Evolutionary conservation across 2,888 invertebrate species (phyloP).

Genomic region (Eumerus sabulonum): DNA sequence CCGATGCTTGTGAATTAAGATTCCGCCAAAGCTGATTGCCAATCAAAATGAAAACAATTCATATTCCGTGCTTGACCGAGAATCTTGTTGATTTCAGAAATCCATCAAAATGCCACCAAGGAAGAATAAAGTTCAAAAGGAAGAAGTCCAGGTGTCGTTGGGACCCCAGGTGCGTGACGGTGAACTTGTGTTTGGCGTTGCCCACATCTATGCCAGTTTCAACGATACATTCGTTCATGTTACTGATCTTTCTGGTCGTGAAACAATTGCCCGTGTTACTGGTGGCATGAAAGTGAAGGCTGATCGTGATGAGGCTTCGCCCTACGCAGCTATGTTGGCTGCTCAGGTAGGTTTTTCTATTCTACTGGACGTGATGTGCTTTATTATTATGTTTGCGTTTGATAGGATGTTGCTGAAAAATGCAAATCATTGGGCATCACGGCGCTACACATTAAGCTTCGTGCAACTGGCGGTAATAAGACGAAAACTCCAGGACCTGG

Average conservation of each 20-base stretch:
- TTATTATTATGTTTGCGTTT: too few relatives aligned
- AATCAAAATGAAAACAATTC: slow-evolving; percentile 7
- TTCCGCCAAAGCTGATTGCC: slow-evolving; percentile 10
- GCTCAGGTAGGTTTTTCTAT: slow-evolving; percentile 88
- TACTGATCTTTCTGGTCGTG: slow-evolving; percentile 98
- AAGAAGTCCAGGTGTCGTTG: slow-evolving; percentile 96
- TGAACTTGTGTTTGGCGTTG: slow-evolving; percentile 98
- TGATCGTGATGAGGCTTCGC: slow-evolving; percentile 99
- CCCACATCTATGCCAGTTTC: slow-evolving; percentile 99
- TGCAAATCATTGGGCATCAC: slow-evolving; percentile 98
- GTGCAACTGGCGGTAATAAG: slow-evolving; percentile 99
- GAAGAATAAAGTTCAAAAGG: slow-evolving; percentile 97
- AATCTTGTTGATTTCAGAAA: slow-evolving; percentile 28
- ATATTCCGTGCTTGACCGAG: slow-evolving; percentile 23
- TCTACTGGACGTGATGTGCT: not conserved
- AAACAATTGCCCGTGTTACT: slow-evolving; percentile 96
- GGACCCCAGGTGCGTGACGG: slow-evolving; percentile 98
- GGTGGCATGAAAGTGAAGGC: slow-evolving; percentile 99
- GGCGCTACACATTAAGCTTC: slow-evolving; percentile 97
- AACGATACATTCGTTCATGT: slow-evolving; percentile 99
- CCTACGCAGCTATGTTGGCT: slow-evolving; percentile 99
- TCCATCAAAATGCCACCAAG: slow-evolving; percentile 91
- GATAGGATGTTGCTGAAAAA: slow-evolving; percentile 98
- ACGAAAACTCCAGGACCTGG: slow-evolving; percentile 99
- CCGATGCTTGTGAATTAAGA: slow-evolving; percentile 70